These are phyloP conservation scores for Prochilodus magdalenae DNA, from an alignment of 2,113 vertebrate genomes.

Conservation along the genomic window DNA sequence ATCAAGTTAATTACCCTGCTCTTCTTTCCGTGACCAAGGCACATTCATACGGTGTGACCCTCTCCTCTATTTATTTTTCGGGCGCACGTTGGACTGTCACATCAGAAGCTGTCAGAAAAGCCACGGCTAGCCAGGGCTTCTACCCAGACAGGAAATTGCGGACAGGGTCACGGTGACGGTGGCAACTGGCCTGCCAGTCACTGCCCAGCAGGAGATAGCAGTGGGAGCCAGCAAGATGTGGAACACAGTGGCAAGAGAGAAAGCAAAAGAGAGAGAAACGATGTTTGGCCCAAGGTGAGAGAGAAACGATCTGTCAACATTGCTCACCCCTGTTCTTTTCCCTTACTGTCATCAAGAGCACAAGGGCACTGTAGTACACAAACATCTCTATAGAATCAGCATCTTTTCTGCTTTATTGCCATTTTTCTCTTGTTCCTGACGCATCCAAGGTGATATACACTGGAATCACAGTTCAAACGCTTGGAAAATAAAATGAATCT, in stretches of 20 bases:
- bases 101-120: constrained; percentile 28
- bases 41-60: constrained; percentile 23
- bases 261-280: neutral
- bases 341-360: constrained; percentile 3
- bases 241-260: constrained; percentile 26
- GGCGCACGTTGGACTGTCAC: constrained; percentile 29
- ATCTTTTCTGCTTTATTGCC: neutral
- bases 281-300: constrained; percentile 31
- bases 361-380: neutral
- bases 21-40: constrained; percentile 1
- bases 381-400: neutral
- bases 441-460: neutral
- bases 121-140: constrained; percentile 37
- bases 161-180: constrained; percentile 58
- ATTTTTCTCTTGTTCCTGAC: neutral
- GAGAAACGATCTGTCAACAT: constrained; percentile 26
- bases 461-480: neutral
- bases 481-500: neutral
- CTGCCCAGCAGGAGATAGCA: constrained; percentile 35
- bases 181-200: constrained; percentile 54
- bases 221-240: constrained; percentile 12
- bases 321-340: neutral
- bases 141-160: constrained; percentile 55
- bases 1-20: constrained; percentile 46
- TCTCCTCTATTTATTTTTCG: neutral